Conservation (phyloP, 2,797 vertebrate genomes). For the Cheirogaleus major region DNA sequence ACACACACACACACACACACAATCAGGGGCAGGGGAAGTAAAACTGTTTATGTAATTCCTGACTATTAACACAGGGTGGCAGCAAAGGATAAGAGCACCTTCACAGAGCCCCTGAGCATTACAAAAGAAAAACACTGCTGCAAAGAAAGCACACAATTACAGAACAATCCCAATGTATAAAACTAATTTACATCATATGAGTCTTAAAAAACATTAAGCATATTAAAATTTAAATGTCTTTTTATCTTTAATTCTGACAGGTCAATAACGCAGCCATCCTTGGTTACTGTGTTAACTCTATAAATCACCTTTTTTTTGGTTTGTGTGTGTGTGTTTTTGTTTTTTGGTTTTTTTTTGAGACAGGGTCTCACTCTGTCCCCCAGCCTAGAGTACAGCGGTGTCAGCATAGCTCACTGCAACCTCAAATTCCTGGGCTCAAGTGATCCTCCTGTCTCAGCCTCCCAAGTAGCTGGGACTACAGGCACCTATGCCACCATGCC, state of each 20-base stretch:
- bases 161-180: not conserved
- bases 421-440: not conserved
- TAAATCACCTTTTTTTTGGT: not conserved
- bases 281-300: not conserved
- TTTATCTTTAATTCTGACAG: not conserved
- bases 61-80: not conserved
- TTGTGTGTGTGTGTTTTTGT: too few relatives aligned
- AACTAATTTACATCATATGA: not conserved
- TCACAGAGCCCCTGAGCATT: fast-evolving
- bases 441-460: not conserved
- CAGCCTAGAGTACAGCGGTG: not conserved
- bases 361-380: not conserved
- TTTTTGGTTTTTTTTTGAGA: not conserved
- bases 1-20: too few relatives aligned
- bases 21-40: fast-evolving
- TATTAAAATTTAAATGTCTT: not conserved
- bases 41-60: not conserved
- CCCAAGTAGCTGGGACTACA: not conserved
- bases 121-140: not conserved
- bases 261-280: not conserved
- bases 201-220: not conserved
- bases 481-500: too few relatives aligned
- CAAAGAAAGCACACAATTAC: not conserved
- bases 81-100: slow-evolving; percentile 34
- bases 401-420: not conserved